Evolutionary conservation across 2,113 vertebrate species (phyloP).

Genomic region (Pipra filicauda): DNA sequence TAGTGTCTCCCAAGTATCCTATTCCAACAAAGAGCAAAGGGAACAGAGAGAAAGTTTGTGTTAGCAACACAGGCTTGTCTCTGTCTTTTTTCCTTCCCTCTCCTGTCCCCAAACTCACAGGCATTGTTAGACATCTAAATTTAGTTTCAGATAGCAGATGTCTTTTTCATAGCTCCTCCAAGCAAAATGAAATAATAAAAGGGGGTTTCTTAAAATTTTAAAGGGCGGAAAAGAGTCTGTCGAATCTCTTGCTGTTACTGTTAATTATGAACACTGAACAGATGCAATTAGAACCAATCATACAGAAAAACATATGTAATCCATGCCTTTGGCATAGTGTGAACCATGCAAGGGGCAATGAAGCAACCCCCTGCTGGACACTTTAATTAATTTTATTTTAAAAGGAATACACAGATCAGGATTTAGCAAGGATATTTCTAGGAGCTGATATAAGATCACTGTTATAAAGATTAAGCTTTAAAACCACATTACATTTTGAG

Average conservation of each 20-base stretch:
- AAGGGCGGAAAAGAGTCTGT: neutral
- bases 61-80: neutral
- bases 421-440: neutral
- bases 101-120: neutral
- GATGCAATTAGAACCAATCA: neutral
- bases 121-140: neutral
- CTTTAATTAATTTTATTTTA: neutral
- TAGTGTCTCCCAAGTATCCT: neutral
- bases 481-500: neutral
- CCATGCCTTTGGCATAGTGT: neutral
- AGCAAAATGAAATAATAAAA: neutral
- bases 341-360: neutral
- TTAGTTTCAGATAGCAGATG: neutral
- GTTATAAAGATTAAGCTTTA: neutral
- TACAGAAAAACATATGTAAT: neutral
- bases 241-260: neutral
- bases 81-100: neutral
- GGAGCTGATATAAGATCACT: neutral
- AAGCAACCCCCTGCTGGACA: neutral
- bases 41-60: neutral
- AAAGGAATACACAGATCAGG: neutral
- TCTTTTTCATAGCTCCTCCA: neutral
- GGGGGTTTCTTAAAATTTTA: neutral
- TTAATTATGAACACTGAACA: neutral
- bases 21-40: constrained; percentile 8